Evolutionary conservation across 2,113 vertebrate genomes (phyloP), one percentile per base, ranked within the genome.

Genomic region (Sylvietta virens): DNA sequence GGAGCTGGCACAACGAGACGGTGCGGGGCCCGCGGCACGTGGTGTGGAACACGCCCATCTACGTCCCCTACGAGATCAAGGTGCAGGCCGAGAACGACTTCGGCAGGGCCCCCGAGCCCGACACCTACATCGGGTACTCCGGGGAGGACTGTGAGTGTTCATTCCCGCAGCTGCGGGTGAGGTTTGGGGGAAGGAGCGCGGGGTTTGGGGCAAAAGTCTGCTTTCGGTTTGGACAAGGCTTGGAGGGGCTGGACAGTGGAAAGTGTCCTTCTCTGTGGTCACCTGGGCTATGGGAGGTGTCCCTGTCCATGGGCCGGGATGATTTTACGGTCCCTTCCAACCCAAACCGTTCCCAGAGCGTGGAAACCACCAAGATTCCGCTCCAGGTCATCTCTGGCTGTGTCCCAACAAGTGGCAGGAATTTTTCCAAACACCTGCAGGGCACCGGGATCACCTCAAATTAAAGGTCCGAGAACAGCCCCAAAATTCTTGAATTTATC

Each of bases 71-170:
- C 12, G 99, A 99, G 97, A 98, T 99, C 97, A 98, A 98, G 94
- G 98, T 99, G 88, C 99, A 99, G 97, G 98, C 99, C 0, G 96
- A 98, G 84, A 99, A 99, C 2, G 99, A 99, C 71, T 99, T 99
- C 24, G 99, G 99, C 50, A 69, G 86, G 27, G 99, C 98, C 9
- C 98, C 98, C 0, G 98, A 99, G 96, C 99, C 99, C 0, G 98
- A 98, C 39, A 94, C 98, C 9, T 79, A 98, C 92, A 98, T 98
- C 7, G 99, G 99, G 35, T 99, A 98, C 19, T 99, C 99, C 0
- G 99, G 99, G 74, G 99, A 99, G 97, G 99, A 99, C 96, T 98
- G 99, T 99, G 97, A 99, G 99, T 86, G 3, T 15, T 1, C 10
- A 3, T 15, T 1, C 10, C 33, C 40, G 0, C 10, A 1, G 69